These are phyloP conservation scores for Mythimna pallens DNA, from an alignment of 2,888 invertebrate genomes.

Conservation along the genomic window DNA sequence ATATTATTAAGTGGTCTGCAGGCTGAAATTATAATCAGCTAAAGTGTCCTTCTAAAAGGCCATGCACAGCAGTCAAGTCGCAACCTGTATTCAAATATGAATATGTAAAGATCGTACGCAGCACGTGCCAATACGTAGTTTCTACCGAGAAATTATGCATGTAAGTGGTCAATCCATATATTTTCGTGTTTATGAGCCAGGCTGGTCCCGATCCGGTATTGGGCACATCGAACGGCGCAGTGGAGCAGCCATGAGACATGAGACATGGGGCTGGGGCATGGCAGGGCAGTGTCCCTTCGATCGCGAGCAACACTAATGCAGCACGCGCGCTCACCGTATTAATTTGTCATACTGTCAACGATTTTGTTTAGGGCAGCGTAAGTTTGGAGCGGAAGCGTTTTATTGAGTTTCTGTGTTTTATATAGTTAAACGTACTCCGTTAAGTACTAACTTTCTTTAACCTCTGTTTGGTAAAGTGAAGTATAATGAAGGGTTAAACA, in stretches of 20 bases:
- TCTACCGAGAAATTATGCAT: conserved; percentile 36
- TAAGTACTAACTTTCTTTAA: not conserved
- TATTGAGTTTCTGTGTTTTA: not conserved
- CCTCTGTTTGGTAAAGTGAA: too few species aligned
- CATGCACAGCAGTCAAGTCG: not conserved
- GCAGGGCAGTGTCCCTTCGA: conserved; percentile 62
- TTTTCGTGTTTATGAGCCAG: conserved; percentile 47
- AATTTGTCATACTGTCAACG: conserved; percentile 67
- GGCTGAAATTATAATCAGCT: not conserved
- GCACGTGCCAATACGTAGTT: conserved; percentile 34
- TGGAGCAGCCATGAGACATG: conserved; percentile 29
- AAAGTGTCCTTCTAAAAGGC: conserved; percentile 3
- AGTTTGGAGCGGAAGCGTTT: conserved; percentile 37
- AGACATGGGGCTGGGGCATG: conserved; percentile 19
- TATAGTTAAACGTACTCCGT: not conserved
- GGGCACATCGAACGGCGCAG: conserved; percentile 35
- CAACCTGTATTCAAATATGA: conserved; percentile 28
- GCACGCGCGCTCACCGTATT: conserved; percentile 61
- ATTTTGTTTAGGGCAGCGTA: conserved; percentile 40
- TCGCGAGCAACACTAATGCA: conserved; percentile 56
- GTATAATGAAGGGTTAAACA: too few species aligned
- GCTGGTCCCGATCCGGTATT: conserved; percentile 29
- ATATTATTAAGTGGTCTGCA: not conserved
- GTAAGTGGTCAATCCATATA: conserved; percentile 46
- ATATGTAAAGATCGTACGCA: conserved; percentile 41